phyloP scores from a whole-genome alignment of 2,113 vertebrate species.

The Desmodus rotundus region DNA sequence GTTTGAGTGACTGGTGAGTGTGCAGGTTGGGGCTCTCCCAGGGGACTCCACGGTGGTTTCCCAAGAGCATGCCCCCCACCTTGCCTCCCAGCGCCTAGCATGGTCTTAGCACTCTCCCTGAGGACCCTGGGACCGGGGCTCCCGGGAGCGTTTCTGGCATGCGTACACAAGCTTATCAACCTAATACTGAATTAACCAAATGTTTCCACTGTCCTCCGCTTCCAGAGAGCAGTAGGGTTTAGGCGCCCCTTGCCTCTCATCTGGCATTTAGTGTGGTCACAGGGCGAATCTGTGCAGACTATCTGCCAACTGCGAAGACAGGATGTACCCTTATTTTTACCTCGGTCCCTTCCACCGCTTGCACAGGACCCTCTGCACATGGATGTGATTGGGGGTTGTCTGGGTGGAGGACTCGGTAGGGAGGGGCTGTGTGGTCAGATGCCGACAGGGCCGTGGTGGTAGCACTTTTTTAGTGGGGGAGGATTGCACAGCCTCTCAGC shows the following conservation, averaged over 20 bases:
- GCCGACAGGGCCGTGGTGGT: too few species aligned
- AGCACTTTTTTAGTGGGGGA: not conserved
- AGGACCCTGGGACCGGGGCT: not conserved
- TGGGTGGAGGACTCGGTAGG: not conserved
- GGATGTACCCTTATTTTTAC: not conserved
- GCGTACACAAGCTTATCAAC: not conserved
- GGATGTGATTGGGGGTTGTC: not conserved
- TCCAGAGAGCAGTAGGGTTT: not conserved
- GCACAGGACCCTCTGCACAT: not conserved
- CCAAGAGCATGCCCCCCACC: not conserved
- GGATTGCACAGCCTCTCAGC: not conserved
- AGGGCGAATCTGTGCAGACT: not conserved
- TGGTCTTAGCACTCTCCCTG: not conserved
- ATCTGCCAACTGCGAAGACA: not conserved
- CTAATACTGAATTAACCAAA: constrained; percentile 17
- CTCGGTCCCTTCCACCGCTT: not conserved
- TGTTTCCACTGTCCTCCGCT: constrained; percentile 4
- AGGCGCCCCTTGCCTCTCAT: not conserved
- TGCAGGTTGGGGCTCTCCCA: not conserved
- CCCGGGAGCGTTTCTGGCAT: not conserved
- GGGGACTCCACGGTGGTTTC: not conserved
- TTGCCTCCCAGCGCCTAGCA: not conserved
- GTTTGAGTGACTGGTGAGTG: not conserved
- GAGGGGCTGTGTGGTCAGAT: not conserved
- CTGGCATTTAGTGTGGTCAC: not conserved